A percentile compares a stretch with the other conserved stretches of the same genome.
phyloP scores from a whole-genome alignment of 1,140 invertebrate genomes.

The fruit fly (Drosophila melanogaster) region DNA sequence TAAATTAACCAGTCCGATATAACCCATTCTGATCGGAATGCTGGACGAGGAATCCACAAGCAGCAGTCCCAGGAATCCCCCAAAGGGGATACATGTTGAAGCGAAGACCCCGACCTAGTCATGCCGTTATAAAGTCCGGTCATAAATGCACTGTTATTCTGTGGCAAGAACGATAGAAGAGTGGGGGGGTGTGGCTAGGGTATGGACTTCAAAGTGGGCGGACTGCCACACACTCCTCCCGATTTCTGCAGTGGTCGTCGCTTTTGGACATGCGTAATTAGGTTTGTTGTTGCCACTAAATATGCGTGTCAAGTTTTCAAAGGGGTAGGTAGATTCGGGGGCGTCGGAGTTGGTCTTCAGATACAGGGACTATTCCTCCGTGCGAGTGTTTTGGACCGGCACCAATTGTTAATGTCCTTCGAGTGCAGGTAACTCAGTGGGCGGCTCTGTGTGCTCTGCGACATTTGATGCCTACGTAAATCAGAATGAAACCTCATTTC shows the following conservation, averaged over 20 bases:
- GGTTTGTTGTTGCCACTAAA: conserved; percentile 79
- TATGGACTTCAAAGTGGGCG: not conserved
- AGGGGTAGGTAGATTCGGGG: conserved; percentile 18
- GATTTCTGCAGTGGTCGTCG: conserved; percentile 49
- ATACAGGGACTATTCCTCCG: conserved; percentile 9
- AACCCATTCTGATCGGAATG: conserved; percentile 52
- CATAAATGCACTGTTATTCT: conserved; percentile 52
- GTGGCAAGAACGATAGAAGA: not conserved
- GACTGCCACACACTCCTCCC: not conserved
- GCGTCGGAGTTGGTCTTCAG: not conserved
- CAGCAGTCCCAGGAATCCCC: not conserved
- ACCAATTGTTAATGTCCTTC: conserved; percentile 65
- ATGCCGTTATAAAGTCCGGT: conserved; percentile 24
- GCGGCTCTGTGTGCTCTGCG: not conserved
- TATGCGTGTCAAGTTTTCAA: conserved; percentile 77
- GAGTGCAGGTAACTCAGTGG: conserved; percentile 29
- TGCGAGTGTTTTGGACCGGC: conserved; percentile 22
- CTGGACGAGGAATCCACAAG: conserved; percentile 6
- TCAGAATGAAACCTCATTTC: conserved; percentile 81
- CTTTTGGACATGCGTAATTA: conserved; percentile 77
- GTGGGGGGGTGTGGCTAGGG: too few relatives aligned
- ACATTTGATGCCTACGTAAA: conserved; percentile 59
- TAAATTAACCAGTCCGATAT: not conserved
- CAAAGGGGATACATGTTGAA: conserved; percentile 7
- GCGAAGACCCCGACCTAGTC: conserved; percentile 12